Evolutionary conservation across 2,113 vertebrate genomes (phyloP).

Genomic region (Lota lota): DNA sequence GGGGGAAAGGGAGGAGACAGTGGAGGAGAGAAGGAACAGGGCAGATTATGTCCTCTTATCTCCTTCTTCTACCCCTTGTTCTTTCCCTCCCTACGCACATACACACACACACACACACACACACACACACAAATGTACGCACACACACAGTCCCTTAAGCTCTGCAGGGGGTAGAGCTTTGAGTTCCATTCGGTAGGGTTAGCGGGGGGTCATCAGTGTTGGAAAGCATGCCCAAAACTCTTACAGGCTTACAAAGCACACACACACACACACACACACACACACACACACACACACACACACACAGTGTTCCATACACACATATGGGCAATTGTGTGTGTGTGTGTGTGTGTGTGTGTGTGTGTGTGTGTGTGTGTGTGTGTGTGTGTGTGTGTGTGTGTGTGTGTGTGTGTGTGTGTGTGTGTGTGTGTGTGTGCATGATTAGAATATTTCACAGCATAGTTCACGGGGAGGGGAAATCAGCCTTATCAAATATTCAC

Average conservation of each 20-base stretch:
- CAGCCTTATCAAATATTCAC: too few species aligned
- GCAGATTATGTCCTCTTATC: constrained; percentile 65
- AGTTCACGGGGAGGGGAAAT: too few species aligned
- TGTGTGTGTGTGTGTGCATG: too few species aligned
- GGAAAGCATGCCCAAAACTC: constrained; percentile 26
- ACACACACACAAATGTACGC: background rate
- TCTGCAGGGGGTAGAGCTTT: constrained; percentile 34
- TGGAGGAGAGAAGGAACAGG: constrained; percentile 58
- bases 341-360: too few species aligned
- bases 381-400: too few species aligned
- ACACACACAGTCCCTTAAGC: background rate
- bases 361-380: too few species aligned
- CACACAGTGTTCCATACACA: background rate
- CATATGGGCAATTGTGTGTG: background rate
- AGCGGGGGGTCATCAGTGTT: constrained; percentile 6
- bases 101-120: constrained; percentile 14
- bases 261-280: constrained; percentile 8
- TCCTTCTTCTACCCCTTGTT: constrained; percentile 23
- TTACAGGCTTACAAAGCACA: constrained; percentile 28
- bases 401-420: too few species aligned
- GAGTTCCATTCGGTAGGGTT: constrained; percentile 38
- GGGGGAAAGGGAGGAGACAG: constrained; percentile 51
- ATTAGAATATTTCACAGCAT: too few species aligned
- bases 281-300: constrained; percentile 3
- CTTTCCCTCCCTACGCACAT: background rate